A percentile compares a stretch with the other conserved stretches of the same genome.
Evolutionary conservation across 2,797 vertebrate species (phyloP).

Genomic region (Galagoides demidoff): DNA sequence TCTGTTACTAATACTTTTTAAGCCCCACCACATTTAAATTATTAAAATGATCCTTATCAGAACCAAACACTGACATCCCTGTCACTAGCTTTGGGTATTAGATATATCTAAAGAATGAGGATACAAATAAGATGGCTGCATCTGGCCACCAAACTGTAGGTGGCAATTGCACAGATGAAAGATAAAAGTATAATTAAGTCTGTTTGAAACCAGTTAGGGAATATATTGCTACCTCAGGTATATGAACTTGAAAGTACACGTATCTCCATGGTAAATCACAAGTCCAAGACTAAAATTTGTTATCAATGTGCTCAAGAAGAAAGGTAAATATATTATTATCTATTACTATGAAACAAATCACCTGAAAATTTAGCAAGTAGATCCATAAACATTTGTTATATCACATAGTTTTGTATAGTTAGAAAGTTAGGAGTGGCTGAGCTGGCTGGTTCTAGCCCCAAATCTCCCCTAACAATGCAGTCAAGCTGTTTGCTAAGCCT

Average conservation of each 20-base stretch:
- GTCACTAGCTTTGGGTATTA: not conserved
- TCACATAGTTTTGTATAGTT: not conserved
- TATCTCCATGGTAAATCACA: not conserved
- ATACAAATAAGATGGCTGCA: not conserved
- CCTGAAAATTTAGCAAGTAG: not conserved
- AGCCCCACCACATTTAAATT: not conserved
- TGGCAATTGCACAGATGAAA: not conserved
- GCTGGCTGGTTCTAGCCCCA: not conserved
- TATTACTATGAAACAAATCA: not conserved
- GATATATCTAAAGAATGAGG: not conserved
- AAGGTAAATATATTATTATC: not conserved
- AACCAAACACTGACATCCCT: not conserved
- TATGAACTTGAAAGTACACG: not conserved
- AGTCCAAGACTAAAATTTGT: not conserved
- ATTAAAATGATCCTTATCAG: not conserved
- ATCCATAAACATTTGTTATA: not conserved
- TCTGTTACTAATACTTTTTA: not conserved
- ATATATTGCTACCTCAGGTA: too few relatives aligned
- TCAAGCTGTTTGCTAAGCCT: not conserved
- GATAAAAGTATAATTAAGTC: not conserved
- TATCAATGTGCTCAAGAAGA: not conserved
- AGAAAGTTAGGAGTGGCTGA: not conserved
- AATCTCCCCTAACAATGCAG: not conserved
- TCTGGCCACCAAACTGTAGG: not conserved
- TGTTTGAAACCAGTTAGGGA: not conserved